Evolutionary conservation across 92 coral and sea anemone genomes (phyloP).

Genomic region (Palythoa caribaeorum): DNA sequence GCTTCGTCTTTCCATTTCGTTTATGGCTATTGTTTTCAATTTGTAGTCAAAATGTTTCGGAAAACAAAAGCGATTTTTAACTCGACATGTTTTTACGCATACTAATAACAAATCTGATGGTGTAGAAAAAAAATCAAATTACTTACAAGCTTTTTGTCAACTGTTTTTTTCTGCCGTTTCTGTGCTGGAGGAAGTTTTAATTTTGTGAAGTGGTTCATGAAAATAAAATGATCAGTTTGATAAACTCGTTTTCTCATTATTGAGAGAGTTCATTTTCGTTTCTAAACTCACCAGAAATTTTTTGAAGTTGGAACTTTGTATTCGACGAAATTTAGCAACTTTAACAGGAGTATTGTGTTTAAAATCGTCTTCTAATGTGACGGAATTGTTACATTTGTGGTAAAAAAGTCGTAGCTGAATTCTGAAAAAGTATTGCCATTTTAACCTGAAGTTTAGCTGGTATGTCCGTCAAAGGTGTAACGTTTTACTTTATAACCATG

Average conservation of each 20-base stretch:
- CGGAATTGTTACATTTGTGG: neutral
- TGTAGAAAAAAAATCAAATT: neutral
- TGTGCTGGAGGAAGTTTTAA: neutral
- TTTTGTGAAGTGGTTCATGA: neutral
- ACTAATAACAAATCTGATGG: neutral
- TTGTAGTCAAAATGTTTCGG: neutral
- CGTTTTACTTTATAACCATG: neutral
- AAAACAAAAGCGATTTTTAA: neutral
- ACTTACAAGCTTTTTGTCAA: neutral
- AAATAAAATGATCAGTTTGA: constrained; percentile 10
- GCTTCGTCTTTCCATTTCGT: neutral
- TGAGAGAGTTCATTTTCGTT: neutral
- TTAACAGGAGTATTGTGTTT: neutral
- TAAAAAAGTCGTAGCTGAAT: neutral
- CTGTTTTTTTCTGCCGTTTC: neutral
- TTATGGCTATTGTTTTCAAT: neutral
- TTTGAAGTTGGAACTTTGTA: neutral
- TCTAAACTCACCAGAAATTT: constrained; percentile 10
- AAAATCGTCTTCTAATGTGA: neutral
- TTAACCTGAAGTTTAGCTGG: neutral
- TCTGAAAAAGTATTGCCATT: neutral
- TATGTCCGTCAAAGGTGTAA: neutral
- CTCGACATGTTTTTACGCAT: neutral
- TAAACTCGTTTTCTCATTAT: constrained; percentile 10
- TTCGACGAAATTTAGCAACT: neutral